Percentiles rank a stretch among this genome's conserved stretches.
These are phyloP conservation scores for Orbicella faveolata DNA, from an alignment of 64 coral and sea anemone species.

Conservation along the genomic window DNA sequence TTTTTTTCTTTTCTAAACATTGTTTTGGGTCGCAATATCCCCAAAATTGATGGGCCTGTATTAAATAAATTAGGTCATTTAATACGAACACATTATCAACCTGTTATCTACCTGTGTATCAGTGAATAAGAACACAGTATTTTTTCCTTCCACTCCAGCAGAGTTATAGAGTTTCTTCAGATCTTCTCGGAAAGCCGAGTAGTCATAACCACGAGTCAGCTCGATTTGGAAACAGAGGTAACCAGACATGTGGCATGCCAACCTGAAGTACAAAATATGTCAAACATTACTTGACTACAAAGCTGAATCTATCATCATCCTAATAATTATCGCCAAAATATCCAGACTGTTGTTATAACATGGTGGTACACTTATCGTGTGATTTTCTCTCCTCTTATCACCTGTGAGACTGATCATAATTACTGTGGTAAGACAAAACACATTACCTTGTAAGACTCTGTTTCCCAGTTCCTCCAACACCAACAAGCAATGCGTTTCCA, in stretches of 20 bases:
- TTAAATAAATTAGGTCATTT: no score
- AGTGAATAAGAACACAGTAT: constrained; percentile 96
- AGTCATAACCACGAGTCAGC: constrained; percentile 95
- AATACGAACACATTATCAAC: not conserved
- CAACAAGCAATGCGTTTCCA: constrained; percentile 93
- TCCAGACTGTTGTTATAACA: no score
- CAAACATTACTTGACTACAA: no score
- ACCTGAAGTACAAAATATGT: constrained; percentile 24
- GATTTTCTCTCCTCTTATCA: not conserved
- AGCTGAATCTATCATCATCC: no score
- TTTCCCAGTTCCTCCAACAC: constrained; percentile 97
- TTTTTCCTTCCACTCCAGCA: constrained; percentile 91
- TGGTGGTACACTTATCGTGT: no score
- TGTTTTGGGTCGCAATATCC: no score
- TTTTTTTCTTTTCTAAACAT: no score
- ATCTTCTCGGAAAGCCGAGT: constrained; percentile 91
- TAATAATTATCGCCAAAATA: no score
- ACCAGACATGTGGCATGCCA: constrained; percentile 94
- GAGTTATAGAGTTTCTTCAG: constrained; percentile 88
- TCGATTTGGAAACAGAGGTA: constrained; percentile 98
- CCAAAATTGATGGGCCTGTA: no score
- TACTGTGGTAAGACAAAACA: not conserved
- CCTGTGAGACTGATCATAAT: not conserved
- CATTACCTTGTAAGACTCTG: constrained; percentile 93
- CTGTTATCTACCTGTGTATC: constrained; percentile 77